phyloP scores from a whole-genome alignment of 2,113 vertebrate genomes.

The Oryzias curvinotus region DNA sequence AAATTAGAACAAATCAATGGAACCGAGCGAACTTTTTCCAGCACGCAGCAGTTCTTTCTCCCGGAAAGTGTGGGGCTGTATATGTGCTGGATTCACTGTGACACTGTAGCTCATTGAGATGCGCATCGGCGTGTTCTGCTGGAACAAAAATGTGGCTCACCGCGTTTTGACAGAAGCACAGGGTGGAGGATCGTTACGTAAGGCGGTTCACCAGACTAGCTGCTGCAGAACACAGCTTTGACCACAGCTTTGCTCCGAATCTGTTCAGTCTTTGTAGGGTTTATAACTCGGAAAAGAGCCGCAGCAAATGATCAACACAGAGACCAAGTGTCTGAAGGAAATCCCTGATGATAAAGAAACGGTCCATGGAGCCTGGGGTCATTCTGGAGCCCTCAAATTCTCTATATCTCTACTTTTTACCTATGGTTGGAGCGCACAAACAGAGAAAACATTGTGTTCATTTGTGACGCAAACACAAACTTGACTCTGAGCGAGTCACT shows the following conservation, averaged over 20 bases:
- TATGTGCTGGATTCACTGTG: conserved; percentile 11
- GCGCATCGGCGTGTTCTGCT: conserved; percentile 5
- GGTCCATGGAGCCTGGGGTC: too few relatives aligned
- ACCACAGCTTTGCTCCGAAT: conserved; percentile 16
- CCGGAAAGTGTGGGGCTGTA: background rate
- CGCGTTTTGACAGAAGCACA: conserved; percentile 12
- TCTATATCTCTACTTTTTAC: background rate
- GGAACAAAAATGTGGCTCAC: conserved; percentile 31
- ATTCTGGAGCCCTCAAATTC: too few relatives aligned
- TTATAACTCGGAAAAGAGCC: background rate
- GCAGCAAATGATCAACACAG: too few relatives aligned
- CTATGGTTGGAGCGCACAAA: background rate
- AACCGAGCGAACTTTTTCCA: background rate
- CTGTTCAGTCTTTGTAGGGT: background rate
- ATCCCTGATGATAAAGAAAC: too few relatives aligned
- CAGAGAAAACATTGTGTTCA: conserved; percentile 4
- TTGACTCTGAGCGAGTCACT: conserved; percentile 20
- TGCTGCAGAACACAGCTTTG: background rate
- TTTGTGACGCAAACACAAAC: background rate
- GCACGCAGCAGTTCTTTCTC: background rate
- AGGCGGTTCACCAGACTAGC: conserved; percentile 14
- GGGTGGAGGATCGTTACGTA: conserved; percentile 43
- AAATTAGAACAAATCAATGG: conserved; percentile 4
- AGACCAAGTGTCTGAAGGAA: too few relatives aligned
- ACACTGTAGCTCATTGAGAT: conserved; percentile 19